Conservation (phyloP, 2,797 vertebrate genomes). For the Urocyon cinereoargenteus region DNA sequence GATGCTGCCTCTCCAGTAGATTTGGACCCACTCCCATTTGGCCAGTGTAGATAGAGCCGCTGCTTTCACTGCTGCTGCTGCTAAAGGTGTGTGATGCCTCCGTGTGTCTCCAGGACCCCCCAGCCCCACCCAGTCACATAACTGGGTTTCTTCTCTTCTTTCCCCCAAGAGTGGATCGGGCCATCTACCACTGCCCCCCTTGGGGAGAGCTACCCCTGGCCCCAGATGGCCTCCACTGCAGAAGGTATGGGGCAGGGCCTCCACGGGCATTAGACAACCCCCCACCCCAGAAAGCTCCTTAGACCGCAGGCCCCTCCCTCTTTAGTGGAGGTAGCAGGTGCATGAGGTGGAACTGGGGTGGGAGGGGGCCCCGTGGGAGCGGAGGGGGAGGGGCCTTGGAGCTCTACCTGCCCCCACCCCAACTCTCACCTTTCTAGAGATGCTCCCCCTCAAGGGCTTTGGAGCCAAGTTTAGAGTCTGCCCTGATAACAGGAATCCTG, state of each 20-base stretch:
- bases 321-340: neutral
- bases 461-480: neutral
- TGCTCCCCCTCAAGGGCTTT: neutral
- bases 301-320: neutral
- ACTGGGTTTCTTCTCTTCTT: slow-evolving; percentile 79
- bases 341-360: fast-evolving
- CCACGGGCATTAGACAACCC: neutral
- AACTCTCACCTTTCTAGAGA: too few relatives aligned
- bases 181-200: slow-evolving; percentile 73
- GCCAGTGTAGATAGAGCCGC: neutral
- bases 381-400: neutral
- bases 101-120: neutral
- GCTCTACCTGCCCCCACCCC: fast-evolving
- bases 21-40: neutral
- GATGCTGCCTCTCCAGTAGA: neutral
- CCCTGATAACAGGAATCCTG: neutral
- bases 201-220: slow-evolving; percentile 73
- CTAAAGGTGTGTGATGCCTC: neutral
- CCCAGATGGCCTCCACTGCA: slow-evolving; percentile 70
- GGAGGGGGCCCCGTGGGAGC: neutral
- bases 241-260: slow-evolving; percentile 84
- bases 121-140: neutral
- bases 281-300: neutral
- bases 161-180: slow-evolving; percentile 78
- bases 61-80: neutral